phyloP scores from a whole-genome alignment of 2,113 vertebrate species.

The Macaca nemestrina region DNA sequence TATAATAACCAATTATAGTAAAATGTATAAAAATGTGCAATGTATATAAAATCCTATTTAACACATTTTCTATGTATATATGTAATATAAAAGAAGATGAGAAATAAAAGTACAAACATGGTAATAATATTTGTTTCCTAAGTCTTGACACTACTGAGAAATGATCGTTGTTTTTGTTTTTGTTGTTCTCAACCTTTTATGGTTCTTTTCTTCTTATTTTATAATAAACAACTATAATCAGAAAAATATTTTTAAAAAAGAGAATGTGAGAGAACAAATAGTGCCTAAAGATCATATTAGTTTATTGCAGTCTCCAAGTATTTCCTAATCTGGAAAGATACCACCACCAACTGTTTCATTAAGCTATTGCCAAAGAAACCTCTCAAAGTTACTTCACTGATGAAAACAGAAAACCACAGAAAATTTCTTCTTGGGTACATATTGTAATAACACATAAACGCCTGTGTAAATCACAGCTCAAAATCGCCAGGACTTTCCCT shows the following conservation, averaged over 20 bases:
- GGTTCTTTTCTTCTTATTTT: neutral
- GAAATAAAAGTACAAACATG: neutral
- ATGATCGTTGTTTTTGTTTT: neutral
- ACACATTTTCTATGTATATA: neutral
- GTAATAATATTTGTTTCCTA: neutral
- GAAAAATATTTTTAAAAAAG: constrained; percentile 30
- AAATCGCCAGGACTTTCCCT: neutral
- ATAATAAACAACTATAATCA: constrained; percentile 1
- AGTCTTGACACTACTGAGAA: neutral
- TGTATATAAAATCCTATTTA: neutral
- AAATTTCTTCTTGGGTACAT: neutral
- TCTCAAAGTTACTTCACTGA: neutral
- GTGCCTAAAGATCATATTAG: neutral
- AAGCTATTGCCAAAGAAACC: neutral
- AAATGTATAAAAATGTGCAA: neutral
- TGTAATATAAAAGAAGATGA: neutral
- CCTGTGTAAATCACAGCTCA: neutral
- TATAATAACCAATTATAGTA: neutral
- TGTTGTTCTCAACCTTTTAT: neutral
- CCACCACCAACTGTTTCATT: neutral
- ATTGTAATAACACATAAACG: neutral
- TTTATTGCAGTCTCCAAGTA: neutral
- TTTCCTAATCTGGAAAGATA: constrained; percentile 25
- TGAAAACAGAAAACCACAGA: neutral
- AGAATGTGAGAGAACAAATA: constrained; percentile 10